Percentiles rank a stretch among this genome's conserved stretches.
These are phyloP conservation scores for Eretmocerus hayati DNA, from an alignment of 2,888 invertebrate genomes.

Conservation along the genomic window DNA sequence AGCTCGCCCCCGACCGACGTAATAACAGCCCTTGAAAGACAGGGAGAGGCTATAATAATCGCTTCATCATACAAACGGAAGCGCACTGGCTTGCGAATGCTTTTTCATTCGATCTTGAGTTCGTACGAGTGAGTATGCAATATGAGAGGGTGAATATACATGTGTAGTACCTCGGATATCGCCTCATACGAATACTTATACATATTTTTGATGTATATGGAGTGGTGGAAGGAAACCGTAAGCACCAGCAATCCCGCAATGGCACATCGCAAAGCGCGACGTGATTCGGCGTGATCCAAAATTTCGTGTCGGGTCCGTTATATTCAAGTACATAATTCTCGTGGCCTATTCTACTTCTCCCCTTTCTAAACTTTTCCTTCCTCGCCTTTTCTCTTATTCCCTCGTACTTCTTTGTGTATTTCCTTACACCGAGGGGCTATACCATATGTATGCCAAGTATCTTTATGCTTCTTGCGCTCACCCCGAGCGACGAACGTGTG, in stretches of 20 bases:
- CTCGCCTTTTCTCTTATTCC: neutral
- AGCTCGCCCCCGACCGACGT: no score
- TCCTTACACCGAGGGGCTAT: neutral
- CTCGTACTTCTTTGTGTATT: neutral
- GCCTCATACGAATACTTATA: neutral
- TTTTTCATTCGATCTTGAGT: no score
- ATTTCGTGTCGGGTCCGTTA: neutral
- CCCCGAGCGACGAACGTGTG: neutral
- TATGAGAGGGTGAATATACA: no score
- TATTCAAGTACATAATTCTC: neutral
- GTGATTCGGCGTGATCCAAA: no score
- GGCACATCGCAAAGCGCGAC: no score
- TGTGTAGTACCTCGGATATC: no score
- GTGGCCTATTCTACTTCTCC: slow-evolving; percentile 6
- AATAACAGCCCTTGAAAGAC: no score
- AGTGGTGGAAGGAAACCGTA: neutral
- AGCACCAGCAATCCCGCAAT: no score
- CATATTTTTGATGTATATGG: neutral
- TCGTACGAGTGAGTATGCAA: no score
- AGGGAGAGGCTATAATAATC: no score
- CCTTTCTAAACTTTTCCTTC: slow-evolving; percentile 2
- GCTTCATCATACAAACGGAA: no score
- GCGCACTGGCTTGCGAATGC: no score
- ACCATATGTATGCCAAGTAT: neutral
- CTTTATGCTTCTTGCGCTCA: slow-evolving; percentile 3